Conservation (phyloP, 2,797 vertebrate species). For the Pangasius larnaudii region DNA sequence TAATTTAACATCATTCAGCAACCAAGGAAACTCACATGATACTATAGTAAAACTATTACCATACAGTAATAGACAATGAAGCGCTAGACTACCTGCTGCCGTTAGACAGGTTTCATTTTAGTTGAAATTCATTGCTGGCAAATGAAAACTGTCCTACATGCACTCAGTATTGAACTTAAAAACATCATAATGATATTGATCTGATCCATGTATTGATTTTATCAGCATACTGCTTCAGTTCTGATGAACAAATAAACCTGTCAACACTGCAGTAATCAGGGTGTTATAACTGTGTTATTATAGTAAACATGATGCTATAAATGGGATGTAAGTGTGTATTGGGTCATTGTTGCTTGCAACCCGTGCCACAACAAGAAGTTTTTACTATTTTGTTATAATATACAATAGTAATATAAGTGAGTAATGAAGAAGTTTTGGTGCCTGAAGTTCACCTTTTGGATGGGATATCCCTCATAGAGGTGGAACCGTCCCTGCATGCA, state of each 20-base stretch:
- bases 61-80: neutral
- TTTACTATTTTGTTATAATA: no score
- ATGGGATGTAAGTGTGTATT: neutral
- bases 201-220: neutral
- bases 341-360: neutral
- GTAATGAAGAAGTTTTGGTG: neutral
- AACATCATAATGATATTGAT: neutral
- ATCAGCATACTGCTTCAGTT: neutral
- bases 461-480: constrained; percentile 84
- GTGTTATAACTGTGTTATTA: neutral
- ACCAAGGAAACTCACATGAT: neutral
- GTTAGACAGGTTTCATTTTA: neutral
- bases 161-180: neutral
- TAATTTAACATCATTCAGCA: neutral
- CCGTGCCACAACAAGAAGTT: neutral
- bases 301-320: neutral
- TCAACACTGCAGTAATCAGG: neutral
- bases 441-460: constrained; percentile 81
- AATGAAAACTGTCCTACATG: neutral
- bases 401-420: neutral
- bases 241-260: neutral
- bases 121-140: neutral
- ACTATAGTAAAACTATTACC: neutral
- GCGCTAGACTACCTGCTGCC: neutral
- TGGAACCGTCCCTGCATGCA: constrained; percentile 91